A percentile compares a stretch with the other conserved stretches of the same genome.
These are phyloP conservation scores for Pollimyrus isidori DNA, from an alignment of 2,113 vertebrate species.

Conservation along the genomic window DNA sequence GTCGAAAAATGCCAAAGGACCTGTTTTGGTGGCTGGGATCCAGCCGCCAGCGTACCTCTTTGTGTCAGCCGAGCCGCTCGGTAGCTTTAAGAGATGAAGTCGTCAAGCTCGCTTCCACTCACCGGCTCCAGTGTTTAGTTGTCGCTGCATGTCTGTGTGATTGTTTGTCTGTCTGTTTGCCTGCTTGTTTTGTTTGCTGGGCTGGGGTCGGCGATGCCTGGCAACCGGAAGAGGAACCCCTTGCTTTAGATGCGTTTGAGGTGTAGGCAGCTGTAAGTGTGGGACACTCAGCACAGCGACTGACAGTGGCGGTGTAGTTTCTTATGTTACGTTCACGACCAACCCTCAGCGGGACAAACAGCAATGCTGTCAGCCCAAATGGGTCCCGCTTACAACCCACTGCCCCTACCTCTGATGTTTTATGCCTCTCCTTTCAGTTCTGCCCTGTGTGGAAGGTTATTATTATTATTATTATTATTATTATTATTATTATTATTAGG, in stretches of 20 bases:
- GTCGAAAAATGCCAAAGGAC: constrained; percentile 22
- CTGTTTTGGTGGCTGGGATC: not conserved
- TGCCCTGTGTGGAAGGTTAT: not conserved
- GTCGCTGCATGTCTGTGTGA: not conserved
- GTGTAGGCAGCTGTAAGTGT: not conserved
- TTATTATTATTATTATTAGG: not conserved
- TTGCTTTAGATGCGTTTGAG: not conserved
- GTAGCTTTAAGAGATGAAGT: not conserved
- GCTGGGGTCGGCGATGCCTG: not conserved
- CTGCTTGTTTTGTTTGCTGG: not conserved
- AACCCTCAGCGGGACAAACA: not conserved
- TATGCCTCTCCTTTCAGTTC: not conserved
- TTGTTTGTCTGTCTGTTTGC: not conserved
- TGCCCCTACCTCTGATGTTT: not conserved
- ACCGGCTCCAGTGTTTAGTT: not conserved
- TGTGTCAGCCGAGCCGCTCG: not conserved
- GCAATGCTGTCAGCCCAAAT: not conserved
- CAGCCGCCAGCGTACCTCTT: not conserved
- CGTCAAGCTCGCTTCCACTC: not conserved
- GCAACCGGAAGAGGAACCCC: not conserved
- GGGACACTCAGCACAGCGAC: not conserved
- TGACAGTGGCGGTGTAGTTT: not conserved
- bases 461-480: not conserved
- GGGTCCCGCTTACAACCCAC: not conserved
- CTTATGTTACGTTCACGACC: not conserved